Evolutionary conservation across 2,113 vertebrate genomes (phyloP), one percentile per base, ranked within the genome.

Genomic region (Lagopus leucura): DNA sequence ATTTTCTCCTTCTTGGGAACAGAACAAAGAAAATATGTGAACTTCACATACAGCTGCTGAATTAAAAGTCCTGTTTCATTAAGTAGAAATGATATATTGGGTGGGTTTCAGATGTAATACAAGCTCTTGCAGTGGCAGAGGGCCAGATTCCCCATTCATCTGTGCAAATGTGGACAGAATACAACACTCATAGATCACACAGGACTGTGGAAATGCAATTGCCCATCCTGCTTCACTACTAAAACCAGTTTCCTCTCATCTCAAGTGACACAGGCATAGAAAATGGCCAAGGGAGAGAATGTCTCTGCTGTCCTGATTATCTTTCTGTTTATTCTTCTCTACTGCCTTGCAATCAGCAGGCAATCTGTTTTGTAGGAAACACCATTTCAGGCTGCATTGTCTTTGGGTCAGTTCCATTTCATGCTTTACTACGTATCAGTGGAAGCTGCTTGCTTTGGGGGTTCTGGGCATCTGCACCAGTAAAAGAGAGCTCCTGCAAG

Each of bases 361-460:
- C 69, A 74, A 58, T 50, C 77, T 93, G n/a, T 77, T 89, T 25
- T 61, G 52, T 12, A 69, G 84, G 66, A 84, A 79, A 79, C 63
- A 52, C 13, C 16, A 22, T 57, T 32, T 86, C 61, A 78, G 57
- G 54, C 27, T 10, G 1, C 38, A 7, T 52, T 57, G 66, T 75
- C 47, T 91, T 92, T 95, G 81, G 63, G 30, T 74, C 66, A 20
- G 32, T 82, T 82, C 38, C 19, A 86, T 84, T 63, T 67, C 87
- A 47, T 24, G 48, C 61, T 89, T 81, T 64, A 24, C 90, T 67
- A n/a, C 13, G 14, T 73, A 30, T 58, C 34, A 25, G 47, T 47
- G 66, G 65, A 74, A 75, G 25, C 25, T 57, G 1, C 71, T 86
- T 82, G 71, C 66, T 89, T 74, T 61, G 58, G 43, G 75, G 81